A percentile compares a stretch with the other conserved stretches of the same genome.
phyloP scores from a whole-genome alignment of 2,797 vertebrate species.

The Neoniphon sammara region DNA sequence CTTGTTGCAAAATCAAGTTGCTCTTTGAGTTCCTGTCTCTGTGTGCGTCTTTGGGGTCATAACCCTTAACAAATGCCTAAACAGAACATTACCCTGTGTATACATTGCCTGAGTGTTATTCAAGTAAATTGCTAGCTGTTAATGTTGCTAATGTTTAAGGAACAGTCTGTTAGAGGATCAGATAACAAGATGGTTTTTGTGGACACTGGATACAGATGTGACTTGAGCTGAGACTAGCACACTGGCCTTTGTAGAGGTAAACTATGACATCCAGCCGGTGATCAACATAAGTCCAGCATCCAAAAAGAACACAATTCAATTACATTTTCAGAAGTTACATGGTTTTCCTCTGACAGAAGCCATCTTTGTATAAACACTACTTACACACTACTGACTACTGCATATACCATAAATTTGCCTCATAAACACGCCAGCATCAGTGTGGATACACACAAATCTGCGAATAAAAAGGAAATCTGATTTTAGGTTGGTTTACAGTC shows the following conservation, averaged over 20 bases:
- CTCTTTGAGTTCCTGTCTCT: slow-evolving; percentile 4
- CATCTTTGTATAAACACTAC: too few relatives aligned
- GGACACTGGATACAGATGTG: too few relatives aligned
- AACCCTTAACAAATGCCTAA: background rate
- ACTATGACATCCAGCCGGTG: background rate
- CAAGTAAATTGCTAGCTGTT: background rate
- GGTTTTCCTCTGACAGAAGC: background rate
- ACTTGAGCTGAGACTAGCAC: too few relatives aligned
- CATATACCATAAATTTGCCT: background rate
- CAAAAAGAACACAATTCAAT: background rate
- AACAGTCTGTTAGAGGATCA: too few relatives aligned
- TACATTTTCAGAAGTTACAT: too few relatives aligned
- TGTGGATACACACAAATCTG: too few relatives aligned
- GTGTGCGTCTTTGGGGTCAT: background rate
- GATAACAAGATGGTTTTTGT: too few relatives aligned
- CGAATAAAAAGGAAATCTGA: background rate
- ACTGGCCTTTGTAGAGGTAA: too few relatives aligned
- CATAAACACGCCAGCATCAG: background rate
- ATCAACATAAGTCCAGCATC: background rate
- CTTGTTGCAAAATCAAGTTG: slow-evolving; percentile 15
- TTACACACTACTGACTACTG: background rate
- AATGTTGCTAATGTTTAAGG: background rate
- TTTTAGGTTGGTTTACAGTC: background rate
- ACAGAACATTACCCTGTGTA: background rate
- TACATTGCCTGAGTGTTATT: background rate